Evolutionary conservation across 2,797 vertebrate genomes (phyloP), one percentile per base, ranked within the genome.

Genomic region (Aldrovandia affinis): DNA sequence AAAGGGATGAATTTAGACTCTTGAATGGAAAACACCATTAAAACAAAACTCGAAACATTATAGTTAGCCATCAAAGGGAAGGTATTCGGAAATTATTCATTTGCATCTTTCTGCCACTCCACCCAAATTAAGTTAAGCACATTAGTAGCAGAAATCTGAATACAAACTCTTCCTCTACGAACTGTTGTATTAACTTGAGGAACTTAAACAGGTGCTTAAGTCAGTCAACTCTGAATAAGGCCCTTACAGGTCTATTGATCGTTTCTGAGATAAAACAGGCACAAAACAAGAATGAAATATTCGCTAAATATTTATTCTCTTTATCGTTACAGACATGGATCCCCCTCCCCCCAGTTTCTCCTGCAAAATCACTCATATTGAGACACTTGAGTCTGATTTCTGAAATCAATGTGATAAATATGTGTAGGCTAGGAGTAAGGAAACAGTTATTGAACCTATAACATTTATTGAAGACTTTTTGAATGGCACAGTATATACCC

Each of bases 381-480:
- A 42, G 70, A 6, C 39, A 44, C 36, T 44, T 22, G 9, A 25
- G 20, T 10, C 70, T 44, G 70, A 8, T 47, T n/a, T 75, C 20
- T 75, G 70, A 81, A 85, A 84, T 91, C 91, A 90, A 80, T 61
- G 59, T 86, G 52, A 65, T 54, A 81, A 86, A 88, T 90, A 92
- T 92, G 88, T 89, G 90, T 91, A 90, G 86, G 39, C 81, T 83
- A 88, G 85, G 90, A 92, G 0, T 75, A 88, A 87, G 85, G 88
- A 89, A 61, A 25, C 86, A 89, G 87, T 87, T 93, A 94, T 94
- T 93, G 95, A 96, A 94, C 93, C 93, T 85, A 70, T 75, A 44
- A 44, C 22, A 44, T 42, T 9, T 44, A 75, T 25, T n/a, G 7
- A 7, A 10, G 70, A 50, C 70, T 73, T 14, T 55, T 80, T 20